Percentiles rank a stretch among this genome's conserved stretches.
Evolutionary conservation across 2,797 vertebrate genomes (phyloP).

Genomic region (Oceanodroma leucorhoa): DNA sequence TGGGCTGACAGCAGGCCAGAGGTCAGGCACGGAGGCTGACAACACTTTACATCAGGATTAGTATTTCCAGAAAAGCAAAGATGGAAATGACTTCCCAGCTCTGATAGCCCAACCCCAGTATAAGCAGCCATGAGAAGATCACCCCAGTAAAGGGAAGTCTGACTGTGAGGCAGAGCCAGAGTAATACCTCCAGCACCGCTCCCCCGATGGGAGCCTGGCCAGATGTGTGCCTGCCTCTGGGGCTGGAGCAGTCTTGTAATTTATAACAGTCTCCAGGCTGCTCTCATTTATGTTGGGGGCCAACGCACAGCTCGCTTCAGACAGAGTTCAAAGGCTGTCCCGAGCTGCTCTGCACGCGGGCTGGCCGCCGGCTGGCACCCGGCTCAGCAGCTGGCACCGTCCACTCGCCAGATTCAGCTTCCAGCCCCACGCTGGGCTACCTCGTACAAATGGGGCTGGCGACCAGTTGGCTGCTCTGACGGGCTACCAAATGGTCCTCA

Average conservation of each 20-base stretch:
- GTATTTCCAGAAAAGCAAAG: neutral
- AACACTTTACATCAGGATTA: neutral
- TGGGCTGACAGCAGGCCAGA: fast-evolving
- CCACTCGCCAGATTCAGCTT: fast-evolving
- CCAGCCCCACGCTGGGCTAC: fast-evolving
- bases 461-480: neutral
- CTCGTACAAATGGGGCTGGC: neutral
- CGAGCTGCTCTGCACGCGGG: fast-evolving
- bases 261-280: conserved; percentile 32
- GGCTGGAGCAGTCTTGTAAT: neutral
- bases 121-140: neutral
- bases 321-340: conserved; percentile 43
- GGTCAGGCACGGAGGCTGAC: neutral
- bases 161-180: neutral
- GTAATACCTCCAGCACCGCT: neutral
- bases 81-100: neutral
- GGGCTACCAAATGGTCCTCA: neutral
- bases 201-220: neutral
- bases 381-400: neutral
- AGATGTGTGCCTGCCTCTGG: conserved; percentile 40
- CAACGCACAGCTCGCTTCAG: neutral
- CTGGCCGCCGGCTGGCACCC: neutral
- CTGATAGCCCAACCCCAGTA: neutral
- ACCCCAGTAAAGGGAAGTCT: neutral
- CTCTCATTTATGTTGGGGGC: conserved; percentile 13